Evolutionary conservation across 2,797 vertebrate genomes (phyloP).

Genomic region (Anguilla obscura): DNA sequence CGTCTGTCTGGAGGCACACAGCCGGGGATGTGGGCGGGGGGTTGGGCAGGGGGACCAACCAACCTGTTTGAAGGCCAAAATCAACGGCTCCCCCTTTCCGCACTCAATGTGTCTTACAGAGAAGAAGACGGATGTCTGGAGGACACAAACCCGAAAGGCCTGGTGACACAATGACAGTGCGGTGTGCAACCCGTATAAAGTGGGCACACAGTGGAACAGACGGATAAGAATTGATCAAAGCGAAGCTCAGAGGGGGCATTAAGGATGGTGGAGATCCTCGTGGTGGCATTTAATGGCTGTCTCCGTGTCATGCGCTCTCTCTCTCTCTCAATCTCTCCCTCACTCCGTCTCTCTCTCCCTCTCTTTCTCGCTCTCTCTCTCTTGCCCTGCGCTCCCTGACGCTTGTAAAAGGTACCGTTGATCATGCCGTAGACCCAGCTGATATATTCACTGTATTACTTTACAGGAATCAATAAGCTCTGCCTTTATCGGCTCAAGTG

Average conservation of each 20-base stretch:
- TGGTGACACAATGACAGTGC: not conserved
- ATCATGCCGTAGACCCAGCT: constrained; percentile 65
- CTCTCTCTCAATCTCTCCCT: not conserved
- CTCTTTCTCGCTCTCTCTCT: not conserved
- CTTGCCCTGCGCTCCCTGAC: not conserved
- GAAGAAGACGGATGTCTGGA: not conserved
- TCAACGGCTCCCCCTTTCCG: not conserved
- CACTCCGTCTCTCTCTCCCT: not conserved
- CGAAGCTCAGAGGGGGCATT: constrained; percentile 13
- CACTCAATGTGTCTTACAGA: not conserved
- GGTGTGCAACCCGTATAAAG: not conserved
- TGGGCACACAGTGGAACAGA: not conserved
- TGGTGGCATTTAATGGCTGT: constrained; percentile 4
- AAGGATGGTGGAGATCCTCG: not conserved
- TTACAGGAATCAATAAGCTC: constrained; percentile 90
- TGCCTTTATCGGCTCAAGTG: constrained; percentile 81
- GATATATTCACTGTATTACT: constrained; percentile 95
- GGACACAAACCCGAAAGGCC: not conserved
- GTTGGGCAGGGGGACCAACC: not conserved
- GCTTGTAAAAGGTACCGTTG: constrained; percentile 36
- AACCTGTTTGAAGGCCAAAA: constrained; percentile 13
- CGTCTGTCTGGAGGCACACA: constrained; percentile 24
- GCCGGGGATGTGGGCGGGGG: not conserved
- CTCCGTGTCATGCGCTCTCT: not conserved
- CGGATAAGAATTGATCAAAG: constrained; percentile 7